A percentile compares a stretch with the other conserved stretches of the same genome.
These are phyloP conservation scores for Kryptolebias ocellatus DNA, from an alignment of 2,797 vertebrate genomes.

Conservation along the genomic window DNA sequence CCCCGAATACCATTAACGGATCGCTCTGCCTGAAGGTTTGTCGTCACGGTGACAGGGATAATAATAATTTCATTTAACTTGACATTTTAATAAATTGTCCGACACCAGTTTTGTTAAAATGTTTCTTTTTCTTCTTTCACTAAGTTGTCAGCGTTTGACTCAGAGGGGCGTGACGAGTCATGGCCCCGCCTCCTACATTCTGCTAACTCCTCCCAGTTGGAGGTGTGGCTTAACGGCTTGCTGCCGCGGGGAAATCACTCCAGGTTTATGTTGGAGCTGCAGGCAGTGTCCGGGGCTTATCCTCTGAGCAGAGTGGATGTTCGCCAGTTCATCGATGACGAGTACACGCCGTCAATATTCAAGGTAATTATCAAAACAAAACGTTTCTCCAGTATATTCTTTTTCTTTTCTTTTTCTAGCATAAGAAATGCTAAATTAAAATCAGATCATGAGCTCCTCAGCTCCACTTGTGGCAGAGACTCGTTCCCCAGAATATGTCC, in stretches of 20 bases:
- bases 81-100: too few species aligned
- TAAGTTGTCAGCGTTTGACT: conserved; percentile 86
- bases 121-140: neutral
- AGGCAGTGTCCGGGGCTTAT: conserved; percentile 65
- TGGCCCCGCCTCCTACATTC: conserved; percentile 89
- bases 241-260: conserved; percentile 76
- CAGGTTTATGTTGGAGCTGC: conserved; percentile 85
- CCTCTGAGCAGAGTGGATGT: conserved; percentile 55
- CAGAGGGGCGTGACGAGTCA: conserved; percentile 59
- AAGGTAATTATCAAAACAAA: conserved; percentile 59
- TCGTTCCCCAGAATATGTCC: too few species aligned
- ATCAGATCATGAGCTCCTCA: too few species aligned
- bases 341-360: conserved; percentile 90
- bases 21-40: conserved; percentile 82
- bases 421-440: neutral
- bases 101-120: neutral
- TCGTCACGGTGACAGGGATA: neutral
- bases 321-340: conserved; percentile 86
- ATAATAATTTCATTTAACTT: too few species aligned
- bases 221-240: conserved; percentile 76
- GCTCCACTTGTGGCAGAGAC: too few species aligned
- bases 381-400: too few species aligned
- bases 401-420: neutral
- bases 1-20: conserved; percentile 67
- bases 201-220: conserved; percentile 86